phyloP scores from a whole-genome alignment of 2,797 vertebrate species.

The Babyrousa celebensis region DNA sequence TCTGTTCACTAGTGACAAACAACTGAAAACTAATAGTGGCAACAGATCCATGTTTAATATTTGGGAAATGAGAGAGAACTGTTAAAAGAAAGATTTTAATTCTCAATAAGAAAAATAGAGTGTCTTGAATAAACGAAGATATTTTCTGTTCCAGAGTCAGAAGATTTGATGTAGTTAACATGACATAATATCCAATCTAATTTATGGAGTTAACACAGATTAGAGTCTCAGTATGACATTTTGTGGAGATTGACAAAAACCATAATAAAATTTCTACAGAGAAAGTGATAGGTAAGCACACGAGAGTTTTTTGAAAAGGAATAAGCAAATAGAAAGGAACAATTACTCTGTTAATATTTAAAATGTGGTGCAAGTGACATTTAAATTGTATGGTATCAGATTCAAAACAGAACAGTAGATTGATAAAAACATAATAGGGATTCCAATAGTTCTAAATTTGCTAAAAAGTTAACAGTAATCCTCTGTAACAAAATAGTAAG shows the following conservation, averaged over 20 bases:
- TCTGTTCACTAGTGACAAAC: slow-evolving; percentile 2
- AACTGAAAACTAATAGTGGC: slow-evolving; percentile 34
- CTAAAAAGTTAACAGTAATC: not conserved
- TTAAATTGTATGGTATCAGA: not conserved
- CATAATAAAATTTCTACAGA: not conserved
- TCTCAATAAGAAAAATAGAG: slow-evolving; percentile 11
- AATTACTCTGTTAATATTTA: slow-evolving; percentile 53
- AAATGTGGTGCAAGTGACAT: not conserved
- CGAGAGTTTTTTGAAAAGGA: slow-evolving; percentile 4
- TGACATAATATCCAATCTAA: not conserved
- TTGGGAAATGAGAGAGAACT: slow-evolving; percentile 32
- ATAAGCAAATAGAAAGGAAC: not conserved
- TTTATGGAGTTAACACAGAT: slow-evolving; percentile 14
- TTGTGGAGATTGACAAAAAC: slow-evolving; percentile 1
- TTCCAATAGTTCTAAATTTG: slow-evolving; percentile 22
- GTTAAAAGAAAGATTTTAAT: slow-evolving; percentile 61
- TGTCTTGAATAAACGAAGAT: slow-evolving; percentile 18
- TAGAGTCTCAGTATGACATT: not conserved
- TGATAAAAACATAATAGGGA: slow-evolving; percentile 24
- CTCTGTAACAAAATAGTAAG: not conserved
- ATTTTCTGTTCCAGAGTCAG: slow-evolving; percentile 1
- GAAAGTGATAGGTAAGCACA: slow-evolving; percentile 32
- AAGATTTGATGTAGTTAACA: not conserved
- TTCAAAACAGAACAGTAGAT: not conserved
- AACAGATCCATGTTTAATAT: slow-evolving; percentile 45